Evolutionary conservation across 2,797 vertebrate species (phyloP), one percentile per base, ranked within the genome.

Genomic region (Pseudopleuronectes americanus): DNA sequence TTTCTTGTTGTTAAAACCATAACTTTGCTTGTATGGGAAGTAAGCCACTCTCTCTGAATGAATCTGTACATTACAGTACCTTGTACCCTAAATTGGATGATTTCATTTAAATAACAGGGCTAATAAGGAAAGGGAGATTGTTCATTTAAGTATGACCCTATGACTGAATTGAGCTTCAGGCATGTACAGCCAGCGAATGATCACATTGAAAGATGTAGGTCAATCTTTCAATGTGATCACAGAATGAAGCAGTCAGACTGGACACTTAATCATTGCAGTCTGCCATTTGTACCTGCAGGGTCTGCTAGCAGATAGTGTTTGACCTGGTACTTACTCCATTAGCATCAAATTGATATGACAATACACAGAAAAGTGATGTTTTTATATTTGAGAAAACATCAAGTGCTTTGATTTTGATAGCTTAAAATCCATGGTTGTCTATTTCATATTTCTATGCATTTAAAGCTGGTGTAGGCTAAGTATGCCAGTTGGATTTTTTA

Each of bases 131-230:
- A 38, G 21, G 6, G 6, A 16, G 3, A 10, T 14, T 31, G 16
- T 3, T 31, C 9, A 2, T 26, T 17, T 53, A 28, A 41, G 36
- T 17, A 22, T 1, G 38, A 19, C 21, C 9, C 28, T 54, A 26
- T 10, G 9, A 16, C 24, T 23, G 52, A 63, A 43, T 36, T 64
- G 16, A 36, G 26, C 28, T 8, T 31, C 13, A 17, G n/a, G 1
- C 4, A 55, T 47, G 64, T 22, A 64, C n/a, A 59, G 61, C 43
- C 24, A 3, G 13, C 28, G 17, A 65, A 23, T 74, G 38, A 70
- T 47, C 22, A 24, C 17, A 21, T 3, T 28, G 36, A 38, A n/a
- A 60, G 52, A 84, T 72, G 41, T 71, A 63, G 84, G 81, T 75
- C 81, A 82, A n/a, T n/a, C n/a, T n/a, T n/a, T n/a, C n/a, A n/a